Base-by-base conservation (phyloP, 2,113 vertebrate genomes). In the Hyperoodon ampullatus region DNA sequence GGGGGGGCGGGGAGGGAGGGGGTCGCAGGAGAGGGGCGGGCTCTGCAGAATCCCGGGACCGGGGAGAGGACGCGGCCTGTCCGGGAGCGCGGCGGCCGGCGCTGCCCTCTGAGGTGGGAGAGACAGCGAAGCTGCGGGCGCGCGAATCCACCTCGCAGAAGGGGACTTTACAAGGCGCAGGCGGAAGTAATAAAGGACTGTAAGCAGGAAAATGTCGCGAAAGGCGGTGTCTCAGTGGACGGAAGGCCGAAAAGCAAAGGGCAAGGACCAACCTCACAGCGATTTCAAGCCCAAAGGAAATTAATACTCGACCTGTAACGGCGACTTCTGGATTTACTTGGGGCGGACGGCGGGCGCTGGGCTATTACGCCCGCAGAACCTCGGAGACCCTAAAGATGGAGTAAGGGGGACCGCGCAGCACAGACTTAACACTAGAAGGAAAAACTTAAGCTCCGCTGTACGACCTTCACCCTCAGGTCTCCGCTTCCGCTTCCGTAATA, bases 1-100 rank as follows among this genome's bases (percentile, higher is more conserved):
- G 3, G 2, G 33, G 2, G 44, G 15, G 16, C 0, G 11, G 8
- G 44, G 16, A 11, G 8, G 72, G 16, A 11, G 26, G 15, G 39
- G 24, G 72, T 18, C 71, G 44, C 7, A 4, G 60, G 23, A 24
- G 60, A 3, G 3, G 39, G 35, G 18, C 7, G 71, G 71, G 1
- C 2, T 61, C 60, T 21, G 1, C 24, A 75, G 26, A 47, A 75
- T 10, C 42, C 3, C 42, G 15, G 14, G 26, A 47, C 2, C 8
- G 3, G 26, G 4, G 72, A 75, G 8, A 74, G 72, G 14, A 47
- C 63, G 13, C 28, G 28, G 28, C 63, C 30, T 13, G 26, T 0
- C 55, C 55, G 10, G 61, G 61, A 10, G 61, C 61, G 8, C 26
- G 24, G 10, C 55, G 55, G 55, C 55, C 55, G 55, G 55, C 55